Conservation (phyloP, 2,113 vertebrate species). For the Varanus komodoensis region DNA sequence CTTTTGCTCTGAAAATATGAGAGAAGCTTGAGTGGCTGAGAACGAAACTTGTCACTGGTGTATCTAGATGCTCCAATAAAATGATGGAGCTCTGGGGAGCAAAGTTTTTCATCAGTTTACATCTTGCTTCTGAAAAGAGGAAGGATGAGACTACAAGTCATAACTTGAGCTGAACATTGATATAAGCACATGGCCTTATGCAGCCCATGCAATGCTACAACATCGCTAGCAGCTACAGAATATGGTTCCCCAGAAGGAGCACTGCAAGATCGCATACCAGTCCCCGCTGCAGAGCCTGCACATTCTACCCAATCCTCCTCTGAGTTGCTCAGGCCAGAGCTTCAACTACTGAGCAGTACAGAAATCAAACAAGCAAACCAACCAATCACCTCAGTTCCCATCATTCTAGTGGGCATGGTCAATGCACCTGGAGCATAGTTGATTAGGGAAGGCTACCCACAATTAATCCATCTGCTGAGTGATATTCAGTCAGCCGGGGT, state of each 20-base stretch:
- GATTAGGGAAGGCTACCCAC: not conserved
- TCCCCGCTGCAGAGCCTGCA: not conserved
- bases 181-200: not conserved
- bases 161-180: not conserved
- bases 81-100: conserved; percentile 80
- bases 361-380: too few species aligned
- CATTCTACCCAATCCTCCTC: not conserved
- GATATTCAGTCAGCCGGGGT: not conserved
- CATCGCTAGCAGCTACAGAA: not conserved
- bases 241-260: not conserved
- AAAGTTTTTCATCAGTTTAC: conserved; percentile 79
- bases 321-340: not conserved
- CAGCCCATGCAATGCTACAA: too few species aligned
- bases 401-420: too few species aligned
- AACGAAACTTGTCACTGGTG: conserved; percentile 82
- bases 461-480: not conserved
- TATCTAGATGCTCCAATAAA: conserved; percentile 87
- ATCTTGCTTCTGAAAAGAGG: conserved; percentile 78
- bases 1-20: conserved; percentile 80
- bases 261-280: too few species aligned
- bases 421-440: too few species aligned
- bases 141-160: not conserved
- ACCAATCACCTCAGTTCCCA: too few species aligned
- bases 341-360: too few species aligned
- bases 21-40: conserved; percentile 78